A percentile compares a stretch with the other conserved stretches of the same genome.
Evolutionary conservation across 2,113 vertebrate species (phyloP).

Genomic region (Puntigrus tetrazona): DNA sequence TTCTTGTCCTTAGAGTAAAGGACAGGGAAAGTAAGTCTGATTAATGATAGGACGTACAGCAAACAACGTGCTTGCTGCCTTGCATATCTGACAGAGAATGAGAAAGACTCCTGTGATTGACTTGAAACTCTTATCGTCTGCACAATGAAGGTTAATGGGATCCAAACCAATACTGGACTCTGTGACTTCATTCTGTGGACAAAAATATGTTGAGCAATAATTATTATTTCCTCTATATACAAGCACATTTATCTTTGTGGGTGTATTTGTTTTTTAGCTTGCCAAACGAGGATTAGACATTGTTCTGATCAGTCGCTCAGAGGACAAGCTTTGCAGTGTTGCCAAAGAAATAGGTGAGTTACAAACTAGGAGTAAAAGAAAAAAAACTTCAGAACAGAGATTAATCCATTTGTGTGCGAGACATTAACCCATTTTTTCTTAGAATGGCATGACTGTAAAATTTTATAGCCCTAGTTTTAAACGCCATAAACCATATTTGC

Average conservation of each 20-base stretch:
- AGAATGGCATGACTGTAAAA: neutral
- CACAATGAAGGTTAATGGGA: too few species aligned
- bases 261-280: conserved; percentile 67
- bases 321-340: conserved; percentile 67
- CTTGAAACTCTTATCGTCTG: too few species aligned
- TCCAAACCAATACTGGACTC: too few species aligned
- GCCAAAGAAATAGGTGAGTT: conserved; percentile 76
- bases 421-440: neutral
- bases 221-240: neutral
- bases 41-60: neutral
- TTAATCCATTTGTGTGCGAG: neutral
- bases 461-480: neutral
- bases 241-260: neutral
- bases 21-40: neutral
- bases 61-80: neutral
- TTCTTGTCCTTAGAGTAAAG: neutral
- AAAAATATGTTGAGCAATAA: neutral
- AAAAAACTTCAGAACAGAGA: neutral
- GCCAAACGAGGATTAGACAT: conserved; percentile 79
- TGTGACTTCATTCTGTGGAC: neutral
- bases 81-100: neutral
- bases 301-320: conserved; percentile 74
- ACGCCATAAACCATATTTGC: neutral
- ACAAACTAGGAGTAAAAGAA: neutral
- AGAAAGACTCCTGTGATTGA: conserved; percentile 2